Evolutionary conservation across 1,140 invertebrate species (phyloP).

Genomic region (Grapholita molesta): DNA sequence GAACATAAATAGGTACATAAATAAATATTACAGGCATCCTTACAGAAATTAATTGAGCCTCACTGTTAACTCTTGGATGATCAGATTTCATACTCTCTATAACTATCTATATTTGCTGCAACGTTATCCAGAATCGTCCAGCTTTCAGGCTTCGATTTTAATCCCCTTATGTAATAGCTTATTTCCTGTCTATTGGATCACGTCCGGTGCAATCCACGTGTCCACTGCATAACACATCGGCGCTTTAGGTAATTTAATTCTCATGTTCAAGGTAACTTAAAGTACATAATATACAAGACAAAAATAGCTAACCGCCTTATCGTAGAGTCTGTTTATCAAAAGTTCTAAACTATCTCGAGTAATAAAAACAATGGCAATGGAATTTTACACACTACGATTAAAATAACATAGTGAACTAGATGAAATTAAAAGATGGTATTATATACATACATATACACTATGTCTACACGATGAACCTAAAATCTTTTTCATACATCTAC

Average conservation of each 20-base stretch:
- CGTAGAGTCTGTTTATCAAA: no score
- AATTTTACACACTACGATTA: neutral
- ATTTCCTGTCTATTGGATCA: slow-evolving; percentile 49
- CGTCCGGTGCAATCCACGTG: slow-evolving; percentile 32
- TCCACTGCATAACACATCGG: slow-evolving; percentile 8
- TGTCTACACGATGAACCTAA: neutral
- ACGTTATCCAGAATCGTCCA: neutral
- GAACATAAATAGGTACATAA: no score
- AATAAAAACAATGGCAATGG: neutral
- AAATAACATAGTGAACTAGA: neutral
- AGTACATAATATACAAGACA: neutral
- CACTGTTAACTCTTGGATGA: no score
- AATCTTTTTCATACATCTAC: neutral
- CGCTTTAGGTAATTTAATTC: neutral
- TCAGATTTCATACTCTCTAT: no score
- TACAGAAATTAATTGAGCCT: no score
- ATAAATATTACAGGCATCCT: no score
- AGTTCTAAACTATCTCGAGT: neutral
- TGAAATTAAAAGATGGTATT: neutral
- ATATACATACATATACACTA: no score
- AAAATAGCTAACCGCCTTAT: neutral
- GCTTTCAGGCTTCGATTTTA: neutral
- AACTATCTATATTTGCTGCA: neutral
- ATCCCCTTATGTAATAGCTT: slow-evolving; percentile 21
- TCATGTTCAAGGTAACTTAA: neutral